These are phyloP conservation scores for Syrrhaptes paradoxus DNA, from an alignment of 2,113 vertebrate species.

Conservation along the genomic window DNA sequence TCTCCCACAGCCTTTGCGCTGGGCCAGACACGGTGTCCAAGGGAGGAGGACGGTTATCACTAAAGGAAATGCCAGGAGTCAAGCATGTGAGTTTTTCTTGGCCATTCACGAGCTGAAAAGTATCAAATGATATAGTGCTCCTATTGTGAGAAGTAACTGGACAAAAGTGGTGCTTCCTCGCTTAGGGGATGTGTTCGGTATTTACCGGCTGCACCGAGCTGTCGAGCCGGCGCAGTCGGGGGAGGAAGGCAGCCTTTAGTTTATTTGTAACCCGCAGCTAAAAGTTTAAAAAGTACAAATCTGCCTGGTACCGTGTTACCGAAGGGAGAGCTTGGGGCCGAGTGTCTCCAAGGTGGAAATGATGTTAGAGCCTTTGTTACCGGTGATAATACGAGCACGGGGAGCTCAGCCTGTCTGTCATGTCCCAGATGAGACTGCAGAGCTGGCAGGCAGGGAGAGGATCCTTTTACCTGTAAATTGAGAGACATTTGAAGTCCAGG, in stretches of 20 bases:
- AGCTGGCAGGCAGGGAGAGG: constrained; percentile 48
- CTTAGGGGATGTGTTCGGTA: not conserved
- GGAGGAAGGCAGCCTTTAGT: not conserved
- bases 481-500: not conserved
- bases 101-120: not conserved
- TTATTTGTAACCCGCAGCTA: not conserved
- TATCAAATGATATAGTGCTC: not conserved
- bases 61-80: not conserved
- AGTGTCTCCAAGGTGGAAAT: not conserved
- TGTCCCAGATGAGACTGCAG: not conserved
- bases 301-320: not conserved
- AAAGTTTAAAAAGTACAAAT: not conserved
- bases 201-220: not conserved
- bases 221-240: not conserved
- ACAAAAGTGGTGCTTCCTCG: not conserved
- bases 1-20: not conserved
- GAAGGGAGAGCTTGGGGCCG: not conserved
- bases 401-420: constrained; percentile 21
- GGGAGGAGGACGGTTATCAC: not conserved
- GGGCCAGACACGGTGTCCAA: not conserved
- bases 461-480: constrained; percentile 66
- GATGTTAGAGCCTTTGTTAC: constrained; percentile 36
- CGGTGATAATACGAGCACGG: not conserved
- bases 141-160: not conserved
- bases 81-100: not conserved